Base-by-base conservation (phyloP, 2,113 vertebrate species). In the Coptodon bakossiorum region DNA sequence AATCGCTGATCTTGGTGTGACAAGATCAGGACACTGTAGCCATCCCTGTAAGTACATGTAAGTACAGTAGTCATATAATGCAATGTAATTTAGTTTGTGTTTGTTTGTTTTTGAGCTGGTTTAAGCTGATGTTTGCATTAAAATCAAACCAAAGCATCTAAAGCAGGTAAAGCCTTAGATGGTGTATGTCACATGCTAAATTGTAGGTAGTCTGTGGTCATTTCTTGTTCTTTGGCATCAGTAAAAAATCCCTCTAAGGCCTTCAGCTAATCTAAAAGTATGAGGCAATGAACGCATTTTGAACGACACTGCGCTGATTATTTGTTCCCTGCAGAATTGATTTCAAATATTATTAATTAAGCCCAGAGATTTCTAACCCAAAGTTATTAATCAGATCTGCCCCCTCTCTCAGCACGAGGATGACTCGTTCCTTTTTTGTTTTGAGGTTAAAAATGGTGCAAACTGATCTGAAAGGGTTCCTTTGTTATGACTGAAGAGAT, bases 301-400 rank as follows among this genome's bases (percentile, higher is more conserved):
- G 1, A 24, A 16, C 4, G 12, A 4, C 24, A 57, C 56, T 29
- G 57, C 29, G 0, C 29, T 61, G 57, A 34, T 61, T 19, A 29
- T 34, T 61, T 61, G 29, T 61, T 61, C 14, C 57, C 29, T 61
- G 16, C 57, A 61, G 29, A 61, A 34, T 61, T 61, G 3, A 61
- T 61, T 61, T 61, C 5, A 61, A 34, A 31, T 61, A 61, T 61
- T 61, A 61, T 34, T 61, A 31, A 61, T 61, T 61, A 61, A 61
- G 29, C 57, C 0, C 27, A 16, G 56, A 29, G 27, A 59, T 9
- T 16, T 31, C 27, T 29, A 14, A 14, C 24, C 56, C 14, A 16
- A 59, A 59, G 13, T 59, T 29, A 59, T 29, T 59, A 9, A 59
- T 59, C 56, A 59, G 24, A 57, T 59, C 56, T 59, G 56, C 29